These are phyloP conservation scores for Bombus fervidus DNA, from an alignment of 1,140 invertebrate species.

Conservation along the genomic window DNA sequence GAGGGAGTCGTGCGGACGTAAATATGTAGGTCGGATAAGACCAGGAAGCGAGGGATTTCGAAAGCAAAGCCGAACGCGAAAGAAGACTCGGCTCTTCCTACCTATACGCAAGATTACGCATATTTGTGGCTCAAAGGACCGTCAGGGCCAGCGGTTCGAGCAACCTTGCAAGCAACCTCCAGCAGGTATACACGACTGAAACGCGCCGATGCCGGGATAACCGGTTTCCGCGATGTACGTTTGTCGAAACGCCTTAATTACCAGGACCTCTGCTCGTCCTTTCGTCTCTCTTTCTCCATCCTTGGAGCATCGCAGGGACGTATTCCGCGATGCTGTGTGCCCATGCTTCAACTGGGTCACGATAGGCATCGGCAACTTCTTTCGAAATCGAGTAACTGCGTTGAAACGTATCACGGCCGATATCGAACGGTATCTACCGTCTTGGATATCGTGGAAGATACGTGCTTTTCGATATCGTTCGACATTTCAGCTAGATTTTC, in stretches of 20 bases:
- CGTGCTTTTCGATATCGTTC: background rate
- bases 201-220: conserved; percentile 55
- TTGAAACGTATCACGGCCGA: background rate
- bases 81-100: background rate
- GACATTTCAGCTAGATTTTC: background rate
- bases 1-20: fast-evolving
- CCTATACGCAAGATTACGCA: conserved; percentile 56
- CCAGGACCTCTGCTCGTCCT: conserved; percentile 58
- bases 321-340: background rate
- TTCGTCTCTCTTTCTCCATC: conserved; percentile 44
- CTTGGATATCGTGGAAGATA: background rate
- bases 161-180: conserved; percentile 57
- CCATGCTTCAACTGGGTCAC: background rate
- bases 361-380: background rate
- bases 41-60: conserved; percentile 10
- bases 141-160: conserved; percentile 52
- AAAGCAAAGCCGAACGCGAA: background rate
- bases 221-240: conserved; percentile 68
- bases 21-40: background rate
- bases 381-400: background rate
- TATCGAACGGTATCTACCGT: background rate
- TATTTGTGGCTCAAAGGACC: conserved; percentile 66
- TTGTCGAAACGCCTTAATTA: conserved; percentile 75
- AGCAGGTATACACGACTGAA: conserved; percentile 55
- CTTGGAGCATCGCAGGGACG: conserved; percentile 28